Percentiles rank a stretch among this genome's conserved stretches.
Evolutionary conservation across 2,797 vertebrate genomes (phyloP).

Genomic region (Rhadinocentrus ornatus): DNA sequence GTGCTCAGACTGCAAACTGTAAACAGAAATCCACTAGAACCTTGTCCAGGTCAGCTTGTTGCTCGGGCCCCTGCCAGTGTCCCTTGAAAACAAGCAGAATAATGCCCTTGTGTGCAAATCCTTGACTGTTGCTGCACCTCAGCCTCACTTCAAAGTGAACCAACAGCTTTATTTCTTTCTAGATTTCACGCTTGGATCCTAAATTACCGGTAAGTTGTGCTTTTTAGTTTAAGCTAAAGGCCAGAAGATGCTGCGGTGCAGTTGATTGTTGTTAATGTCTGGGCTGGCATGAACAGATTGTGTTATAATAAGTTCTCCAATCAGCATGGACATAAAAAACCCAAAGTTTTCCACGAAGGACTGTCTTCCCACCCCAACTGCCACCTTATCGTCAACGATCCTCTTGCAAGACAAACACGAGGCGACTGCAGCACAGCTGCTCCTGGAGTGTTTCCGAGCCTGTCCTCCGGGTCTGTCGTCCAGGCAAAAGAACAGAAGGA

Average conservation of each 20-base stretch:
- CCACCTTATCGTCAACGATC: conserved; percentile 53
- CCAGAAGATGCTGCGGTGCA: conserved; percentile 21
- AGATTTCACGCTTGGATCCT: conserved; percentile 6
- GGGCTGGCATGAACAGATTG: conserved; percentile 13
- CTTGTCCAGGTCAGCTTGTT: conserved; percentile 52
- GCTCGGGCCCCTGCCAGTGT: conserved; percentile 60
- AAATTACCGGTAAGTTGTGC: too few species aligned
- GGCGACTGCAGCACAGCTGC: conserved; percentile 32
- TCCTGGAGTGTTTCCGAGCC: conserved; percentile 30
- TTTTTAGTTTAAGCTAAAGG: neutral
- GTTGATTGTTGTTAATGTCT: conserved; percentile 16
- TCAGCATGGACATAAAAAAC: conserved; percentile 17
- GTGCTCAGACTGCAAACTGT: conserved; percentile 45
- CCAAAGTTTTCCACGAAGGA: conserved; percentile 10
- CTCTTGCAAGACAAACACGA: conserved; percentile 48
- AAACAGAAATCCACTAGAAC: conserved; percentile 22
- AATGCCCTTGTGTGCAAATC: conserved; percentile 76
- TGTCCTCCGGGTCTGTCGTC: conserved; percentile 22
- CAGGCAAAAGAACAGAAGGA: conserved; percentile 22
- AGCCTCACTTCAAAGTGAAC: conserved; percentile 34
- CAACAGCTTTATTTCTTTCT: conserved; percentile 25
- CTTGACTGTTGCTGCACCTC: conserved; percentile 35
- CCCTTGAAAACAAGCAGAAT: conserved; percentile 68
- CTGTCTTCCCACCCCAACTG: conserved; percentile 24
- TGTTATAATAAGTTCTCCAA: conserved; percentile 41